Conservation (phyloP, 1,140 invertebrate genomes). For the Metopolophium dirhodum region DNA sequence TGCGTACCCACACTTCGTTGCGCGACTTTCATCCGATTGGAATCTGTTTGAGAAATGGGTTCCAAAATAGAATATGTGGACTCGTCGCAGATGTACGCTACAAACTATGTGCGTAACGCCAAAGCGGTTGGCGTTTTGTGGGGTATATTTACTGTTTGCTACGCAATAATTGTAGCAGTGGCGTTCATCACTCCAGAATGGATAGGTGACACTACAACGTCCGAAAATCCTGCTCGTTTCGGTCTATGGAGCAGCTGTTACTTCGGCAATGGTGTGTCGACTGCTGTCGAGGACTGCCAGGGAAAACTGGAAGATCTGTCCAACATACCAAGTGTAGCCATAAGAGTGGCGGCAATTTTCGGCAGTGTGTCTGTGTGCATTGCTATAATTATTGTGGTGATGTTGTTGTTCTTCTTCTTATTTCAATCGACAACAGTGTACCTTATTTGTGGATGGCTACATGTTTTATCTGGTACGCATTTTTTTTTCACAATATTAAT, state of each 20-base stretch:
- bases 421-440: constrained; percentile 93
- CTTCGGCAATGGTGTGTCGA: constrained; percentile 62
- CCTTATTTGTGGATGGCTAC: constrained; percentile 91
- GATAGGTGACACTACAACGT: constrained; percentile 76
- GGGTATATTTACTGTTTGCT: constrained; percentile 96
- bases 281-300: constrained; percentile 74
- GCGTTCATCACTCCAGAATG: constrained; percentile 96
- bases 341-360: constrained; percentile 83
- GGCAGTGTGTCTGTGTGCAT: constrained; percentile 85
- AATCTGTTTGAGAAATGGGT: constrained; percentile 69
- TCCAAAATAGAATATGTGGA: constrained; percentile 91
- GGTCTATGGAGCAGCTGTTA: constrained; percentile 88
- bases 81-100: constrained; percentile 85
- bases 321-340: constrained; percentile 80
- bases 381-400: constrained; percentile 83
- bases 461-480: constrained; percentile 86
- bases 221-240: constrained; percentile 86
- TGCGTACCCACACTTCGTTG: neutral
- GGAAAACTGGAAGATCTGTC: constrained; percentile 84
- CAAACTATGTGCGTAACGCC: constrained; percentile 93
- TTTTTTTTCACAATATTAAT: neutral
- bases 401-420: constrained; percentile 93
- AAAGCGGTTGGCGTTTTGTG: constrained; percentile 96
- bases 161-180: constrained; percentile 92
- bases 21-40: neutral